phyloP scores from a whole-genome alignment of 2,888 invertebrate species.

The Lasioglossum morio region DNA sequence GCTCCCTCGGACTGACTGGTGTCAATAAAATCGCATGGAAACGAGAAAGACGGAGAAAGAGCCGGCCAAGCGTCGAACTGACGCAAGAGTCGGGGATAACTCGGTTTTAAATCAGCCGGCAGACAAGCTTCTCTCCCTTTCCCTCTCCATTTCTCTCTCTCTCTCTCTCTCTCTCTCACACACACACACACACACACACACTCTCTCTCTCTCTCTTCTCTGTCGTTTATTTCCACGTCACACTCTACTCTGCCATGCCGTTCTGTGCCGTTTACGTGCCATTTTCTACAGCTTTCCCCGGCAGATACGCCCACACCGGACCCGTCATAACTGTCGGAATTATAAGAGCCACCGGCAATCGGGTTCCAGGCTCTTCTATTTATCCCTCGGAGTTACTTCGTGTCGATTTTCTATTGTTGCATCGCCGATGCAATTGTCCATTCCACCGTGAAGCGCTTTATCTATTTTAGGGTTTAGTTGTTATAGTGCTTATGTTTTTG shows the following conservation, averaged over 20 bases:
- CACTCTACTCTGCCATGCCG: background rate
- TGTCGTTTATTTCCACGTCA: background rate
- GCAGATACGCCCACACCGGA: background rate
- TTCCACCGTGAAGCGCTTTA: background rate
- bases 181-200: no score
- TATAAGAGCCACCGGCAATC: background rate
- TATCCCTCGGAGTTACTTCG: background rate
- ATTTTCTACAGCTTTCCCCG: background rate
- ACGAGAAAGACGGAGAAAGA: constrained; percentile 14
- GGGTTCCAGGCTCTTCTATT: background rate
- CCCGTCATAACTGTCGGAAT: background rate
- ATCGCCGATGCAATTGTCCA: background rate
- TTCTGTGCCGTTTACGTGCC: background rate
- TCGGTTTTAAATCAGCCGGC: constrained; percentile 46
- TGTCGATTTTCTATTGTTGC: background rate
- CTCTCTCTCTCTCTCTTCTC: background rate
- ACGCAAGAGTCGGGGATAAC: constrained; percentile 40
- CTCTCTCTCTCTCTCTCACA: background rate
- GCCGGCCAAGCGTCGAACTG: constrained; percentile 14
- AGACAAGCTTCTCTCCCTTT: background rate
- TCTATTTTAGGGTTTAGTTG: background rate
- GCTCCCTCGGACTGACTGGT: constrained; percentile 56
- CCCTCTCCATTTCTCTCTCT: no score
- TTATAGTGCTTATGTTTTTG: no score
- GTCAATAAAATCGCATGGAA: constrained; percentile 71